Conservation (phyloP, 2,888 invertebrate species). For the Machimus atricapillus region DNA sequence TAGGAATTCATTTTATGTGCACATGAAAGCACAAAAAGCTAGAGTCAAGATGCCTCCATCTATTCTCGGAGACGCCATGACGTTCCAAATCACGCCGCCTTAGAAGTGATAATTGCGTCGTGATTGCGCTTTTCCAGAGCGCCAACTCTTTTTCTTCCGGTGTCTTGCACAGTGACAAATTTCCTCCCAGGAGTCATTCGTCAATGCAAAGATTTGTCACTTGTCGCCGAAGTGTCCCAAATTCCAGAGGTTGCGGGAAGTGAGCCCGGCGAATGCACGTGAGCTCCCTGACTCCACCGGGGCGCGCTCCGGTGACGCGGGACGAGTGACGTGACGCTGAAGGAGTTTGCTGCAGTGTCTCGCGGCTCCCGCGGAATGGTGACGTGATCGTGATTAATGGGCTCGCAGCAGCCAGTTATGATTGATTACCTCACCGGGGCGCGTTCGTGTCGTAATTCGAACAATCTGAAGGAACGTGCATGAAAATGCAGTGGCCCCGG, state of each 20-base stretch:
- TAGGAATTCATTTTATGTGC: neutral
- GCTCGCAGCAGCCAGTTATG: slow-evolving; percentile 31
- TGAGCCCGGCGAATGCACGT: neutral
- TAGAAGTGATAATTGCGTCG: slow-evolving; percentile 5
- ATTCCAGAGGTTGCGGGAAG: slow-evolving; percentile 15
- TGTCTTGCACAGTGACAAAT: slow-evolving; percentile 10
- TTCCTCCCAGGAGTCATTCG: neutral
- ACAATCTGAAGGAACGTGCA: slow-evolving; percentile 13
- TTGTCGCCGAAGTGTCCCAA: slow-evolving; percentile 9
- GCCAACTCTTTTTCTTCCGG: slow-evolving; percentile 30
- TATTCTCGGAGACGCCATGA: neutral
- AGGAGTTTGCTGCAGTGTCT: slow-evolving; percentile 41
- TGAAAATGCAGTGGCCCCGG: neutral
- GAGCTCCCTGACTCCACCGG: neutral
- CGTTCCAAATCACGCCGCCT: neutral
- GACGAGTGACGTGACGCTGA: neutral
- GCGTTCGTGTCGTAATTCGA: slow-evolving; percentile 16
- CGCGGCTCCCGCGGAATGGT: slow-evolving; percentile 27
- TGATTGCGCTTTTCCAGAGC: neutral
- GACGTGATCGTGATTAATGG: slow-evolving; percentile 45
- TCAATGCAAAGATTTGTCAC: slow-evolving; percentile 35
- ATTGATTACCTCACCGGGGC: slow-evolving; percentile 40
- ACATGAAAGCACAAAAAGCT: neutral
- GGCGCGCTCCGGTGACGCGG: too few species aligned
- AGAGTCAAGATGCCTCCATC: neutral